Percentiles rank a stretch among this genome's conserved stretches.
phyloP scores from a whole-genome alignment of 2,888 invertebrate genomes.

The Trichogramma evanescens region DNA sequence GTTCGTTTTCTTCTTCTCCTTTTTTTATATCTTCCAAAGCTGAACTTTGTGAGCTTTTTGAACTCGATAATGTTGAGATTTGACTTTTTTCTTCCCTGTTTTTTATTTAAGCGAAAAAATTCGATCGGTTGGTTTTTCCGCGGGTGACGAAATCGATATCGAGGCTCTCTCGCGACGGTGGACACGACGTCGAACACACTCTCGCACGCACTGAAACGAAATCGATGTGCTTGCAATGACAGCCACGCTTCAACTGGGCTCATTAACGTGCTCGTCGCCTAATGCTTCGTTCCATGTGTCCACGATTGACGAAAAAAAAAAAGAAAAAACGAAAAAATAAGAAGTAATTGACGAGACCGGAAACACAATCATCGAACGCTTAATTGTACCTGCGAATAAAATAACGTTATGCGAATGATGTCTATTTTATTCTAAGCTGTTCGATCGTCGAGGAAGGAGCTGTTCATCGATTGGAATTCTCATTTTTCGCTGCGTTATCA shows the following conservation, averaged over 20 bases:
- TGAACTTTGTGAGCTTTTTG: not conserved
- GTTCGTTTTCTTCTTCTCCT: not conserved
- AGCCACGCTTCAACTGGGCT: conserved; percentile 4
- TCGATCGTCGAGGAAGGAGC: too few species aligned
- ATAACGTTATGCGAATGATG: too few species aligned
- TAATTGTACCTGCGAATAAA: too few species aligned
- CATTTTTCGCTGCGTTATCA: too few species aligned
- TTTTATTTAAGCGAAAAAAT: not conserved
- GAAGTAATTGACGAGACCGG: not conserved
- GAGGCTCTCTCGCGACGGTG: too few species aligned
- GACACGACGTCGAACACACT: too few species aligned
- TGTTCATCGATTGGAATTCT: too few species aligned
- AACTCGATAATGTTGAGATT: not conserved
- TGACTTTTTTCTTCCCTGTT: not conserved
- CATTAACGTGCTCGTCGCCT: not conserved
- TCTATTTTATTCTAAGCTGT: too few species aligned
- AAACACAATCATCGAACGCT: too few species aligned
- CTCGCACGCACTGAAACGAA: too few species aligned
- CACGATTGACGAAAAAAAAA: not conserved
- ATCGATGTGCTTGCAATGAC: conserved; percentile 8
- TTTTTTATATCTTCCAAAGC: not conserved
- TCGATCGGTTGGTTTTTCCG: too few species aligned
- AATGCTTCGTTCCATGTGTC: not conserved
- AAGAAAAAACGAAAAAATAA: not conserved
- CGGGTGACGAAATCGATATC: too few species aligned